These are phyloP conservation scores for Alectoris magna DNA, from an alignment of 2,797 vertebrate species.

Conservation along the genomic window DNA sequence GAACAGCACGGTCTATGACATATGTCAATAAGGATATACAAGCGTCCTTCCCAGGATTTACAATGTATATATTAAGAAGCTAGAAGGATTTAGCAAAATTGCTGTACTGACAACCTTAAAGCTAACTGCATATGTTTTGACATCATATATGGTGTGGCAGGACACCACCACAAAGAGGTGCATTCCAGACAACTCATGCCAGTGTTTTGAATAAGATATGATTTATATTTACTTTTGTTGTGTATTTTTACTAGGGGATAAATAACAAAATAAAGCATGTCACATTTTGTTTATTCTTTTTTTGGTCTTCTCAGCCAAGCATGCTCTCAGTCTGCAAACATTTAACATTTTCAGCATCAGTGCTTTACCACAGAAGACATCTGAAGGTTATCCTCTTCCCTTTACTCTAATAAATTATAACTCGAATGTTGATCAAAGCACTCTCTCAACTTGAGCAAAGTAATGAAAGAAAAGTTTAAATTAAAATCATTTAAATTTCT, in stretches of 20 bases:
- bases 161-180: slow-evolving; percentile 40
- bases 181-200: slow-evolving; percentile 56
- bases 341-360: slow-evolving; percentile 91
- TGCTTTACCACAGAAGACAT: slow-evolving; percentile 89
- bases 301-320: slow-evolving; percentile 72
- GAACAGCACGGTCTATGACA: slow-evolving; percentile 54
- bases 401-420: slow-evolving; percentile 83
- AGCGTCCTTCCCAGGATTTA: slow-evolving; percentile 58
- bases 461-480: slow-evolving; percentile 83
- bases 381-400: slow-evolving; percentile 87
- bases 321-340: slow-evolving; percentile 87
- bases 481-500: slow-evolving; percentile 80
- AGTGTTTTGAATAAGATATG: slow-evolving; percentile 71
- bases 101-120: slow-evolving; percentile 67
- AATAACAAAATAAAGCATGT: slow-evolving; percentile 83
- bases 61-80: slow-evolving; percentile 68
- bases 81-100: slow-evolving; percentile 67
- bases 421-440: slow-evolving; percentile 83
- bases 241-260: slow-evolving; percentile 77
- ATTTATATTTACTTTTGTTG: slow-evolving; percentile 81
- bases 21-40: slow-evolving; percentile 55
- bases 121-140: slow-evolving; percentile 60
- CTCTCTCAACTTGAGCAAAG: slow-evolving; percentile 76
- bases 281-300: slow-evolving; percentile 81
- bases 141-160: slow-evolving; percentile 29